A percentile compares a stretch with the other conserved stretches of the same genome.
Conservation (phyloP, 2,797 vertebrate genomes). For the Lophotriccus pileatus region DNA sequence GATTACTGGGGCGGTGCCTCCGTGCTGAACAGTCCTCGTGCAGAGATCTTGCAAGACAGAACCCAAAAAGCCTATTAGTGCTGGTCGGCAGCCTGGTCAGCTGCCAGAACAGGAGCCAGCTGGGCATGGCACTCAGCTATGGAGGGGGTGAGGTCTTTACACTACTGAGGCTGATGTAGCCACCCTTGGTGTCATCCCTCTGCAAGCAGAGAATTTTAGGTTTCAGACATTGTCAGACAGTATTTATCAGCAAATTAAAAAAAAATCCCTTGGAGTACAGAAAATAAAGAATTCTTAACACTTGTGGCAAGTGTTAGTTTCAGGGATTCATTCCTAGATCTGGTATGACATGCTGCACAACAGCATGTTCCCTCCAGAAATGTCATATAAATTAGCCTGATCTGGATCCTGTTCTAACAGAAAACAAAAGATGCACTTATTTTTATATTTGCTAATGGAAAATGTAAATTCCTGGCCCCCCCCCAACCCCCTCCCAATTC, state of each 20-base stretch:
- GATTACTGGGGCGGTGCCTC: neutral
- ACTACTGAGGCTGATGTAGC: neutral
- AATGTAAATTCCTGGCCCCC: neutral
- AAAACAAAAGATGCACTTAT: conserved; percentile 29
- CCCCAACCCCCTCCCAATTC: neutral
- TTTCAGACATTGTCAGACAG: neutral
- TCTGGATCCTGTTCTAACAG: neutral
- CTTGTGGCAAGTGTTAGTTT: neutral
- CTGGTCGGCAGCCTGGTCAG: neutral
- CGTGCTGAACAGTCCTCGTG: neutral
- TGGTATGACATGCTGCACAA: neutral
- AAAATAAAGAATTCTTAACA: neutral
- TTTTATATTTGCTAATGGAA: neutral
- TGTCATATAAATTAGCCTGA: neutral
- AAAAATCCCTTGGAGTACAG: neutral
- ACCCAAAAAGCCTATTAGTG: neutral
- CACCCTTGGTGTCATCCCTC: neutral
- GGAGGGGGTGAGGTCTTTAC: neutral
- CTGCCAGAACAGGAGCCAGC: neutral
- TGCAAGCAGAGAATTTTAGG: neutral
- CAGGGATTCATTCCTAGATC: neutral
- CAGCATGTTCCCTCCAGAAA: neutral
- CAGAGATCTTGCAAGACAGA: neutral
- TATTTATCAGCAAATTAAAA: neutral
- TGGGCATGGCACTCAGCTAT: accelerated